These are phyloP conservation scores for Bubo bubo DNA, from an alignment of 2,113 vertebrate genomes.

Conservation along the genomic window DNA sequence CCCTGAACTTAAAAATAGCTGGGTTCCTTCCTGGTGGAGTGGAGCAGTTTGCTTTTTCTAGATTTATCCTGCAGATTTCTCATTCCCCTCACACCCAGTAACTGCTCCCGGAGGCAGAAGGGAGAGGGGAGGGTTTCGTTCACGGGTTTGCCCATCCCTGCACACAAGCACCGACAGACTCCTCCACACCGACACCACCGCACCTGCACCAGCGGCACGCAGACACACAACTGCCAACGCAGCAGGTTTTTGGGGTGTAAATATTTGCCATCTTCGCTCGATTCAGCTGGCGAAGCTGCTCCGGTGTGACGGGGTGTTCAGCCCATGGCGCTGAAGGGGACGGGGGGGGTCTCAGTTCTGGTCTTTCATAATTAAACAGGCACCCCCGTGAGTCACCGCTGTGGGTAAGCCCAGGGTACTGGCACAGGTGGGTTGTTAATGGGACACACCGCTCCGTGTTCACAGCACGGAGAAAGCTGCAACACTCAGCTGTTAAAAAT, in stretches of 20 bases:
- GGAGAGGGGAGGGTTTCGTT: background rate
- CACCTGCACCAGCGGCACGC: background rate
- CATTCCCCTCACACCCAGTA: background rate
- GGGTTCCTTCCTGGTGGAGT: background rate
- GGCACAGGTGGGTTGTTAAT: background rate
- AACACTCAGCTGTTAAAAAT: background rate
- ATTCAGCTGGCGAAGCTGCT: fast-evolving
- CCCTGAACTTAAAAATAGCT: slow-evolving; percentile 36
- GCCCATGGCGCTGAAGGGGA: background rate
- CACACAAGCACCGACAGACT: background rate
- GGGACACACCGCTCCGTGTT: fast-evolving
- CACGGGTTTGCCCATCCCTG: background rate
- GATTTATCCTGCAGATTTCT: slow-evolving; percentile 11
- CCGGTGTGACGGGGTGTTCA: fast-evolving
- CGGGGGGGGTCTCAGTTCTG: background rate
- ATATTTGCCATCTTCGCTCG: fast-evolving
- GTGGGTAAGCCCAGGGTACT: fast-evolving
- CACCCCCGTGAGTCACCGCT: fast-evolving
- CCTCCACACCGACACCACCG: background rate
- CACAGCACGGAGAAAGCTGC: background rate
- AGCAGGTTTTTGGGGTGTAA: background rate
- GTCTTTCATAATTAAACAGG: background rate
- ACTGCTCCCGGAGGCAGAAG: background rate
- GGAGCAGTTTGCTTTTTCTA: slow-evolving; percentile 33
- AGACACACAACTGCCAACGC: fast-evolving